Conservation (phyloP, 2,113 vertebrate species). For the Odocoileus virginianus region DNA sequence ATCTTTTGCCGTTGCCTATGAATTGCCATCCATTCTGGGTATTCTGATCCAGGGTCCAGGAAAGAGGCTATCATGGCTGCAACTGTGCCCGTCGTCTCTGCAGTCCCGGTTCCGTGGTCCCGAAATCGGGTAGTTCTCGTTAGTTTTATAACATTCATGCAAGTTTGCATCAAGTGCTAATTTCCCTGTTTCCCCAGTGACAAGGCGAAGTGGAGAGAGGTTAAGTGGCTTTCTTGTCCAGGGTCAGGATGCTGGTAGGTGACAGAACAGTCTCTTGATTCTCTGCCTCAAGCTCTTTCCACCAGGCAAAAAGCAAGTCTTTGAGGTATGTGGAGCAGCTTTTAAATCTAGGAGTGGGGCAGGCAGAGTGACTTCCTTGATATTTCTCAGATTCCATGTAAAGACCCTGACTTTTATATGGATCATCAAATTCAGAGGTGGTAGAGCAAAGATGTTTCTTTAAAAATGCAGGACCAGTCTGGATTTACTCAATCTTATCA, state of each 20-base stretch:
- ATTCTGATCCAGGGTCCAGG: fast-evolving
- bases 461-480: background rate
- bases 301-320: slow-evolving; percentile 48
- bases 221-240: slow-evolving; percentile 61
- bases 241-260: slow-evolving; percentile 62
- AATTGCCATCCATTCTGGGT: background rate
- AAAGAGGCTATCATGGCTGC: fast-evolving
- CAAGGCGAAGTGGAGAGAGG: slow-evolving; percentile 44
- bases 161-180: slow-evolving; percentile 33
- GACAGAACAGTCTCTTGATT: slow-evolving; percentile 54
- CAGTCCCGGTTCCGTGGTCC: background rate
- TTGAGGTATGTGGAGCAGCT: slow-evolving; percentile 41
- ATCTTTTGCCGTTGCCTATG: background rate
- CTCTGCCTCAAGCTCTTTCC: slow-evolving; percentile 46
- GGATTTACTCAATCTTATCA: background rate
- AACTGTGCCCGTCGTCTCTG: fast-evolving
- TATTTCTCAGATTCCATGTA: slow-evolving; percentile 46
- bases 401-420: slow-evolving; percentile 43
- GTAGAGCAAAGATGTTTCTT: slow-evolving; percentile 4
- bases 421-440: background rate
- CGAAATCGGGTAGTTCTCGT: background rate
- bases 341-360: slow-evolving; percentile 59
- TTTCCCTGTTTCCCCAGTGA: slow-evolving; percentile 49
- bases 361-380: slow-evolving; percentile 32
- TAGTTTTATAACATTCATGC: background rate